phyloP scores from a whole-genome alignment of 2,797 vertebrate genomes.

The Myripristis murdjan region DNA sequence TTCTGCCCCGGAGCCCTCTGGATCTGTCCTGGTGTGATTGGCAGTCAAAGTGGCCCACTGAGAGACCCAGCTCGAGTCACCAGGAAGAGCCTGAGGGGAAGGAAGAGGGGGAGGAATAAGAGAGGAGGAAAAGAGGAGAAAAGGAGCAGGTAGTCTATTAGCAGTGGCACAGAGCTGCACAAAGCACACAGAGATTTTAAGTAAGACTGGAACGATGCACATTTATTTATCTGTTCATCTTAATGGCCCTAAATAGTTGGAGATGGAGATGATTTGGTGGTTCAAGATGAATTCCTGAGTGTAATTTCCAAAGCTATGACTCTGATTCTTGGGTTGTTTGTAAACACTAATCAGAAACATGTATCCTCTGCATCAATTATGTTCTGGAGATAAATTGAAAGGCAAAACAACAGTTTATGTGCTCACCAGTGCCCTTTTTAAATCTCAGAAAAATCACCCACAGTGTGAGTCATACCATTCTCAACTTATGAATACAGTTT shows the following conservation, averaged over 20 bases:
- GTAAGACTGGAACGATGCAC: not conserved
- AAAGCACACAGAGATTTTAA: slow-evolving; percentile 5
- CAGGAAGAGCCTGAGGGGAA: slow-evolving; percentile 78
- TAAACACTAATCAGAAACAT: no score
- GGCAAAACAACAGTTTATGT: no score
- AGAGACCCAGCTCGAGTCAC: slow-evolving; percentile 92
- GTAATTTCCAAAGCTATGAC: no score
- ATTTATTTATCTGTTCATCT: slow-evolving; percentile 9
- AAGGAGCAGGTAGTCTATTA: slow-evolving; percentile 21
- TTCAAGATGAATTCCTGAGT: not conserved
- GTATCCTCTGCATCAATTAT: no score
- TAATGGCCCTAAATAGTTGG: not conserved
- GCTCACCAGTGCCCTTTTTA: no score
- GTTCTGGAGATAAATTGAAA: no score
- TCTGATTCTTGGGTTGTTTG: no score
- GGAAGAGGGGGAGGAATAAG: slow-evolving; percentile 10
- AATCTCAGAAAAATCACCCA: not conserved
- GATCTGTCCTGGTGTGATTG: slow-evolving; percentile 94
- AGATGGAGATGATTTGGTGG: not conserved
- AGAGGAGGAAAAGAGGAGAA: slow-evolving; percentile 4
- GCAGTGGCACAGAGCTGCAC: not conserved
- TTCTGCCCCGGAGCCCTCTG: slow-evolving; percentile 91
- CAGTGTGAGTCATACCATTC: no score
- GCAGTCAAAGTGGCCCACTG: slow-evolving; percentile 97
- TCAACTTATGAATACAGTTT: not conserved